Conservation (phyloP, 1,140 invertebrate species). For the Sycobia sp. region DNA sequence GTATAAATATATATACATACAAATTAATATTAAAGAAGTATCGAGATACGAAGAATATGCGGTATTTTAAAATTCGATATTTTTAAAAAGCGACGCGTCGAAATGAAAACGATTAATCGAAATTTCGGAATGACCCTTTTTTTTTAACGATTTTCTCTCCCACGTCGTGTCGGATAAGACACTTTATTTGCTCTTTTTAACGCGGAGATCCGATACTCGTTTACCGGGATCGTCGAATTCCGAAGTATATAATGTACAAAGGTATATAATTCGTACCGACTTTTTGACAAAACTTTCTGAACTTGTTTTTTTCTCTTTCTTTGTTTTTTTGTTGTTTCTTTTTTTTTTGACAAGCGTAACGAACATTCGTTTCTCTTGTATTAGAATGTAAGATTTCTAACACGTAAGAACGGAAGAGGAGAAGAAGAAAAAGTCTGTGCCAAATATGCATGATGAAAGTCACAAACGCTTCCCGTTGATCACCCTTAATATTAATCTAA, state of each 20-base stretch:
- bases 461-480: slow-evolving; percentile 3
- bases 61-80: not conserved
- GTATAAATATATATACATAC: not conserved
- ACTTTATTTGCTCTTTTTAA: slow-evolving; percentile 27
- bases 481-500: slow-evolving; percentile 2
- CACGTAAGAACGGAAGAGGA: not conserved
- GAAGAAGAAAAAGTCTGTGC: slow-evolving; percentile 25
- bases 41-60: not conserved
- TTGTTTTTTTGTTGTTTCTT: too few relatives aligned
- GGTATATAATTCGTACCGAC: slow-evolving; percentile 26
- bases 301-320: slow-evolving; percentile 16
- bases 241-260: slow-evolving; percentile 32
- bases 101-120: slow-evolving; percentile 19
- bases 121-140: slow-evolving; percentile 24
- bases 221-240: not conserved
- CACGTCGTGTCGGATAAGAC: slow-evolving; percentile 6
- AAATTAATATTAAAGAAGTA: not conserved
- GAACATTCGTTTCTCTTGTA: slow-evolving; percentile 21
- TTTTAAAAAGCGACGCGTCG: slow-evolving; percentile 1
- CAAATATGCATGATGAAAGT: slow-evolving; percentile 23
- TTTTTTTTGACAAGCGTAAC: too few relatives aligned
- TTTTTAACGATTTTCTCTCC: slow-evolving; percentile 13
- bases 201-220: slow-evolving; percentile 1
- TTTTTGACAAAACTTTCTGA: slow-evolving; percentile 32
- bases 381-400: slow-evolving; percentile 14